Conservation (phyloP, 2,113 vertebrate species). For the Bos javanicus region DNA sequence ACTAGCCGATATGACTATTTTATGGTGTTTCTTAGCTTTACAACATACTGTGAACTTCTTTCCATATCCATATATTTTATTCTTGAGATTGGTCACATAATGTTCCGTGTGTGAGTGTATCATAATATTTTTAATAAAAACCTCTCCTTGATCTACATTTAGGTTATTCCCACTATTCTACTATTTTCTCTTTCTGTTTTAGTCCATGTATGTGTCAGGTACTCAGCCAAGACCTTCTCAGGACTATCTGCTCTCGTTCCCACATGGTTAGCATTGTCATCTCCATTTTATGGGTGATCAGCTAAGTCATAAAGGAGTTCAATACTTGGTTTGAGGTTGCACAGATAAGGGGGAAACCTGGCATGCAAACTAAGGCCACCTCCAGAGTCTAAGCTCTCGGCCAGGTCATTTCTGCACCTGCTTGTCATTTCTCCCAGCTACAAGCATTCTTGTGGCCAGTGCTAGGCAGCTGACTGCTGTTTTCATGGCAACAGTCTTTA, state of each 20-base stretch:
- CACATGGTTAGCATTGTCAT: too few relatives aligned
- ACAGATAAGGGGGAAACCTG: background rate
- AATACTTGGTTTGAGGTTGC: background rate
- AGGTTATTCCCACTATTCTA: background rate
- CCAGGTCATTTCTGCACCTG: background rate
- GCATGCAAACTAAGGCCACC: background rate
- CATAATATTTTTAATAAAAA: background rate
- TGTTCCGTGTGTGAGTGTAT: background rate
- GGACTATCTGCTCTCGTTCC: background rate
- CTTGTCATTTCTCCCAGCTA: background rate
- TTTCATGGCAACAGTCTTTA: background rate
- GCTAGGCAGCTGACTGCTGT: too few relatives aligned
- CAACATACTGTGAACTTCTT: background rate
- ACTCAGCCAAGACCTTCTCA: background rate
- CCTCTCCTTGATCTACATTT: background rate
- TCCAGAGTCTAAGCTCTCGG: rapidly evolving
- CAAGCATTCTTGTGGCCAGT: rapidly evolving
- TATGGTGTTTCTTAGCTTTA: background rate
- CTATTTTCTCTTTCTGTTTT: background rate
- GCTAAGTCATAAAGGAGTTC: background rate
- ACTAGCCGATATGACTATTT: background rate
- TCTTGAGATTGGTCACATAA: background rate
- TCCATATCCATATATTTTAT: background rate
- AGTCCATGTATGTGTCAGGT: background rate
- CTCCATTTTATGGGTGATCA: background rate